Evolutionary conservation across 2,113 vertebrate species (phyloP), one percentile per base, ranked within the genome.

Genomic region (Callipepla squamata): DNA sequence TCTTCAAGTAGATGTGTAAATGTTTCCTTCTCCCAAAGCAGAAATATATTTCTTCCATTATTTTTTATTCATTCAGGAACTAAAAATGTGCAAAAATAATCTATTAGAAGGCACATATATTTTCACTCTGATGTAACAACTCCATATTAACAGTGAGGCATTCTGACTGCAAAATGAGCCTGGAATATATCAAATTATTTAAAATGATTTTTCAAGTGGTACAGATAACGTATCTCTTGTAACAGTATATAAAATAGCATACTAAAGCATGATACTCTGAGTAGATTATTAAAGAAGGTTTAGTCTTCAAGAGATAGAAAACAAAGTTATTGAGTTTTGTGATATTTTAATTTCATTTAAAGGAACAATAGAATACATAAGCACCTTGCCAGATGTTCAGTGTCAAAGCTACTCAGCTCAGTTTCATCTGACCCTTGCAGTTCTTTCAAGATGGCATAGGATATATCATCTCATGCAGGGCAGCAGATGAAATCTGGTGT

Each of bases 371-470:
- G 83, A 97, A 97, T 58, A 95, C 96, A 96, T 74, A 63, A 94
- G 94, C 82, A 91, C 62, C 89, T 95, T 94, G 88, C 96, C 98
- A 98, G 97, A 97, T 98, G 97, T 97, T 98, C 48, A 75, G 90
- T 98, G 96, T 97, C 97, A 96, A 93, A 97, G 88, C 92, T 95
- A 85, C 91, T 62, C n/a, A 92, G 85, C 86, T 89, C 78, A 75
- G 44, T 95, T 97, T 97, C 74, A 96, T 98, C 98, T 98, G 98
- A 99, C 96, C 95, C 97, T 97, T 97, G 98, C 98, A 98, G 70
- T 97, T 98, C 97, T 96, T 96, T 87, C 91, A 95, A 93, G 95
- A 93, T 88, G 96, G 93, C 95, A 87, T 96, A 97, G 97, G 97
- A 98, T 96, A 94, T 94, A 95, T 85, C 96, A 95, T 91, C 96